Conservation (phyloP, 2,888 invertebrate genomes). For the Melipona beecheii region DNA sequence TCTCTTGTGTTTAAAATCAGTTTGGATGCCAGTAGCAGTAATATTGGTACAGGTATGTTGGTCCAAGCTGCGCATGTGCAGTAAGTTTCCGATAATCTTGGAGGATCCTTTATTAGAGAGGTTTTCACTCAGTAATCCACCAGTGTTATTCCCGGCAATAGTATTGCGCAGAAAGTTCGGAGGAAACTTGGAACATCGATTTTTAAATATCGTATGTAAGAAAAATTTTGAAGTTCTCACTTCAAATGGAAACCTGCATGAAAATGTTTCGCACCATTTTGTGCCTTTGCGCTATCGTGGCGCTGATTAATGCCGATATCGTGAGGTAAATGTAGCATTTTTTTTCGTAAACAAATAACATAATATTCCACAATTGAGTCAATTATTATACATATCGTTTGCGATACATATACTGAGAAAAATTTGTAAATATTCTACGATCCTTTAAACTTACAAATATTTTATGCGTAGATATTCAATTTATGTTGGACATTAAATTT, state of each 20-base stretch:
- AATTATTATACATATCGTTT: neutral
- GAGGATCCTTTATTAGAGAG: conserved; percentile 18
- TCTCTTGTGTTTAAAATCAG: neutral
- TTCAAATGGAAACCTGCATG: neutral
- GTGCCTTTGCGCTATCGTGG: conserved; percentile 33
- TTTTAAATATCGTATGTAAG: neutral
- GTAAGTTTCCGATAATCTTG: neutral
- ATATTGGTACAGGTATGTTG: neutral
- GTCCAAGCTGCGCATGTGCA: conserved; percentile 6
- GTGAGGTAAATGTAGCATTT: conserved; percentile 46
- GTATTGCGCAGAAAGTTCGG: neutral
- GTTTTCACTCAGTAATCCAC: neutral
- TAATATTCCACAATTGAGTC: neutral
- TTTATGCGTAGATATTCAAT: too few relatives aligned
- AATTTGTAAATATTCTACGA: neutral
- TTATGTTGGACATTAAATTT: too few relatives aligned
- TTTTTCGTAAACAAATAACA: neutral
- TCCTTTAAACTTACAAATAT: too few relatives aligned
- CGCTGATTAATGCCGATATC: conserved; percentile 32
- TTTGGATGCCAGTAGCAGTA: neutral
- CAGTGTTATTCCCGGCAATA: neutral
- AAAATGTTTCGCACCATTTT: conserved; percentile 49
- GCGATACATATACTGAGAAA: neutral
- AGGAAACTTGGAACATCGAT: neutral
- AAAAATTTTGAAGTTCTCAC: neutral